Conservation (phyloP, 1,140 invertebrate genomes). For the Neuroterus valhalla region DNA sequence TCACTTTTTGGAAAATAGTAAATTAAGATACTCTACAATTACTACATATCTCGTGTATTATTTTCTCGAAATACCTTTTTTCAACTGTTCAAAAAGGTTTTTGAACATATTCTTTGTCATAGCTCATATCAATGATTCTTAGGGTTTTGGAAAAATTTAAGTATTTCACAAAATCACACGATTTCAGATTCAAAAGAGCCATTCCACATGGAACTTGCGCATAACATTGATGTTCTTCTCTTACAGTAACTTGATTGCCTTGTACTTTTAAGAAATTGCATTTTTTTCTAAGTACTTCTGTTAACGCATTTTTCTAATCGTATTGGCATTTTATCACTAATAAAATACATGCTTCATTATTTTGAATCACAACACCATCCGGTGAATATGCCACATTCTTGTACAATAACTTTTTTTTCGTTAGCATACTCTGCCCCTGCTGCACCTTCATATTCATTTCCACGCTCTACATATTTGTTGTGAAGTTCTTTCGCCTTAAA, state of each 20-base stretch:
- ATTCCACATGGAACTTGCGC: constrained; percentile 44
- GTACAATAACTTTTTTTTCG: background rate
- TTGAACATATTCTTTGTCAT: constrained; percentile 31
- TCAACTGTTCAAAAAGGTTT: constrained; percentile 34
- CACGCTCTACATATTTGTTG: constrained; percentile 29
- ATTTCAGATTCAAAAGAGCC: constrained; percentile 38
- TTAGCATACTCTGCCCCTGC: background rate
- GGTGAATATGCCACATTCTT: constrained; percentile 48
- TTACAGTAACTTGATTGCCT: constrained; percentile 20
- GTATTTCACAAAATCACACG: constrained; percentile 41
- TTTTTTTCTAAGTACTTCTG: background rate
- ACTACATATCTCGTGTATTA: constrained; percentile 41
- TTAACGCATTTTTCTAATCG: background rate
- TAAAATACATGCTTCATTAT: constrained; percentile 29
- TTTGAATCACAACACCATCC: constrained; percentile 42
- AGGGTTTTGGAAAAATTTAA: constrained; percentile 34
- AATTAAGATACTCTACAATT: constrained; percentile 32
- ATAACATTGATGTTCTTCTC: constrained; percentile 44
- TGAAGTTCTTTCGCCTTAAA: background rate
- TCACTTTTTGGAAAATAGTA: no score
- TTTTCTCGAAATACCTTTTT: constrained; percentile 41
- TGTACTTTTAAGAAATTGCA: constrained; percentile 32
- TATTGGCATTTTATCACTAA: constrained; percentile 38
- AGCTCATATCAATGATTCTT: constrained; percentile 29
- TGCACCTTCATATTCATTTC: constrained; percentile 33